A percentile compares a stretch with the other conserved stretches of the same genome.
phyloP scores from a whole-genome alignment of 2,113 vertebrate genomes.

The Gracilinanus agilis region DNA sequence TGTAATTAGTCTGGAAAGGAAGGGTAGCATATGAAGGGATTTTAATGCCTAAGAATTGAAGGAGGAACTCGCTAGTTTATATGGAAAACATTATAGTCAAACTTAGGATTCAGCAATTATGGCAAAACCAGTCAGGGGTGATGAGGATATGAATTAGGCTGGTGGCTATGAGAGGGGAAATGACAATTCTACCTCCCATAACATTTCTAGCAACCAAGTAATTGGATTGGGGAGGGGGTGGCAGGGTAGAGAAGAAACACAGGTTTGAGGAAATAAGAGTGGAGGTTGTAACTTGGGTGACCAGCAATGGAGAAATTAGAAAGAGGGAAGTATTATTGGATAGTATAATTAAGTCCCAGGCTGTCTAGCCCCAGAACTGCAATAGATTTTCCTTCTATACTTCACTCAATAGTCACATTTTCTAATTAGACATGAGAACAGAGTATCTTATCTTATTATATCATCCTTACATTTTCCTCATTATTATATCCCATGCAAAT shows the following conservation, averaged over 20 bases:
- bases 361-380: background rate
- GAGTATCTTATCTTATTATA: background rate
- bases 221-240: background rate
- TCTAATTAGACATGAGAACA: background rate
- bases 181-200: background rate
- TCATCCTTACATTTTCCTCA: background rate
- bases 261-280: background rate
- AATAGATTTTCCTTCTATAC: no score
- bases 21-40: background rate
- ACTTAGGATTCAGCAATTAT: background rate
- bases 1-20: background rate
- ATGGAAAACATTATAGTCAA: background rate
- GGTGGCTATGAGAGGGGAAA: background rate
- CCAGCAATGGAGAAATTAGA: no score
- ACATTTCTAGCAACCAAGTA: background rate
- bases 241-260: no score
- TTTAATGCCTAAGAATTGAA: background rate
- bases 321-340: background rate
- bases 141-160: no score
- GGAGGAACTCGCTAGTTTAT: background rate
- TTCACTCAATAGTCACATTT: background rate
- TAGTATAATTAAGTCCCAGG: background rate
- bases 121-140: no score
- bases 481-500: background rate
- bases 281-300: background rate